Percentiles rank a stretch among this genome's conserved stretches.
These are phyloP conservation scores for Lordiphosa andalusiaca DNA, from an alignment of 2,888 invertebrate genomes.

Conservation along the genomic window DNA sequence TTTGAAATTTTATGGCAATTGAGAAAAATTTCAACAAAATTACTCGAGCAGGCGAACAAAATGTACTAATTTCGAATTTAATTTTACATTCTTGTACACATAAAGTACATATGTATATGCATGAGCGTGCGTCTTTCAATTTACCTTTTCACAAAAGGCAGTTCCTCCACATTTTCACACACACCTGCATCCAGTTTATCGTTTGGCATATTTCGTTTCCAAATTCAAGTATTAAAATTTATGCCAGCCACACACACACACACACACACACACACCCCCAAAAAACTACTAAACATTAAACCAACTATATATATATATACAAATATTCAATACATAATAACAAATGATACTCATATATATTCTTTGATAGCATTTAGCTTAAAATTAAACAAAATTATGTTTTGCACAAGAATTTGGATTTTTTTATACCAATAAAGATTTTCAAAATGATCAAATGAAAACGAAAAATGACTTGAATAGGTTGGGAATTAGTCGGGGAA, in stretches of 20 bases:
- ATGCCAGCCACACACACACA: slow-evolving; percentile 36
- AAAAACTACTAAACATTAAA: slow-evolving; percentile 34
- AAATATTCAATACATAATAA: slow-evolving; percentile 55
- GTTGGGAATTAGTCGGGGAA: no score
- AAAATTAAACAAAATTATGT: slow-evolving; percentile 10
- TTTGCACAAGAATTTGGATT: slow-evolving; percentile 26
- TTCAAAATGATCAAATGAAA: slow-evolving; percentile 29
- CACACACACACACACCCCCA: slow-evolving; percentile 16
- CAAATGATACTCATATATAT: slow-evolving; percentile 78
- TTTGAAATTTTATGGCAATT: slow-evolving; percentile 56
- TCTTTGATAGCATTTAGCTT: slow-evolving; percentile 55
- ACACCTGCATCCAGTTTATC: slow-evolving; percentile 15
- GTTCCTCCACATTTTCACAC: slow-evolving; percentile 52
- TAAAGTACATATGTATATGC: slow-evolving; percentile 24
- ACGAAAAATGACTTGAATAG: no score
- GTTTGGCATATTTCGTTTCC: slow-evolving; percentile 45
- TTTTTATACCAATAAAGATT: slow-evolving; percentile 46
- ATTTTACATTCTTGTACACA: slow-evolving; percentile 16
- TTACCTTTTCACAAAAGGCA: slow-evolving; percentile 22
- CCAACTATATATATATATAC: slow-evolving; percentile 17
- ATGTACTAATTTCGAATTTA: slow-evolving; percentile 22
- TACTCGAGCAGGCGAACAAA: slow-evolving; percentile 38
- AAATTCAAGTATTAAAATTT: slow-evolving; percentile 67
- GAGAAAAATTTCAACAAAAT: slow-evolving; percentile 59
- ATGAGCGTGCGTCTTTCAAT: slow-evolving; percentile 50